phyloP scores from a whole-genome alignment of 2,888 invertebrate genomes.

The Atrina japonica region DNA sequence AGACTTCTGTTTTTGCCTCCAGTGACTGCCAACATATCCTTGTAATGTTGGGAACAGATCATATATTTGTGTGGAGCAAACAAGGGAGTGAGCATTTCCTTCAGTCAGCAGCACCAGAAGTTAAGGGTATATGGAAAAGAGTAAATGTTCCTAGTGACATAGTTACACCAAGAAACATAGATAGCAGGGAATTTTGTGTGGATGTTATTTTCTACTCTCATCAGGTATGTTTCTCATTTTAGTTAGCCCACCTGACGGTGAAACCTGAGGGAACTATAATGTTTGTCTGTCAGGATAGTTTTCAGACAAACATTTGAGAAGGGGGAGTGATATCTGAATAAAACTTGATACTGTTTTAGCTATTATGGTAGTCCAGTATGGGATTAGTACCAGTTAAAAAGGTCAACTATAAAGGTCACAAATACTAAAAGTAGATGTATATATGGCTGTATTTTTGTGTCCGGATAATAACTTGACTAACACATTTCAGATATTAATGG shows the following conservation, averaged over 20 bases:
- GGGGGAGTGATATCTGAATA: too few species aligned
- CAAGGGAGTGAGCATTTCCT: slow-evolving; percentile 57
- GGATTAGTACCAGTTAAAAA: too few species aligned
- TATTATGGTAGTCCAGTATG: too few species aligned
- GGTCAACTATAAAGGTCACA: too few species aligned
- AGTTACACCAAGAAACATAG: slow-evolving; percentile 55
- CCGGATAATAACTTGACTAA: too few species aligned
- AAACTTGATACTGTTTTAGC: too few species aligned
- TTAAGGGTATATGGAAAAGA: slow-evolving; percentile 71
- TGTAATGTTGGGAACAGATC: slow-evolving; percentile 59
- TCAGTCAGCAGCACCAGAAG: slow-evolving; percentile 56
- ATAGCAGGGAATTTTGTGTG: slow-evolving; percentile 59
- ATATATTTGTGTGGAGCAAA: slow-evolving; percentile 72
- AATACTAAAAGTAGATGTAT: too few species aligned
- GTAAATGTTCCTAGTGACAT: slow-evolving; percentile 65
- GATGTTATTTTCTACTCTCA: slow-evolving; percentile 67
- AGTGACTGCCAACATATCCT: slow-evolving; percentile 70
- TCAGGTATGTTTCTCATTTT: too few species aligned
- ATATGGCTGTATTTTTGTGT: too few species aligned
- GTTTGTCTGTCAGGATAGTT: slow-evolving; percentile 1
- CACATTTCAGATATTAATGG: too few species aligned
- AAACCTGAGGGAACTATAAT: neutral
- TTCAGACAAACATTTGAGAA: neutral
- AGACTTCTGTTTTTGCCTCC: slow-evolving; percentile 61
- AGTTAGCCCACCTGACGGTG: too few species aligned